Base-by-base conservation (phyloP, 2,888 invertebrate genomes). In the Nudaria mundana region DNA sequence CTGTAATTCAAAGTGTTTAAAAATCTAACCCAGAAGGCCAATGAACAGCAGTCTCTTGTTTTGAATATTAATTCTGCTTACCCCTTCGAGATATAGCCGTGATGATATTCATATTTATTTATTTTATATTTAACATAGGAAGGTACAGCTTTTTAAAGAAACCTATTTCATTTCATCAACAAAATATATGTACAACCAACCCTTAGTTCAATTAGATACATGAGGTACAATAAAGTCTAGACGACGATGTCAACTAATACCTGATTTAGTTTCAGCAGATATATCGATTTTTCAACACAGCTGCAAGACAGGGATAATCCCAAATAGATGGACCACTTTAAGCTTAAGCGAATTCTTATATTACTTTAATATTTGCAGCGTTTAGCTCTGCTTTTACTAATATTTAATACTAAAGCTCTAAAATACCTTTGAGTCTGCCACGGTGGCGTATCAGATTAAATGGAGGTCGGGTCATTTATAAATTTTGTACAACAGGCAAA, bases 271-370 rank as follows among this genome's bases (percentile, higher is more conserved):
- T 45, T 37, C 39, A 48, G 41, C 33, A 35, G 38, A 30, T 47
- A 40, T 42, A 63, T 54, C 48, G 48, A 63, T 57, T 48, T 54
- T 44, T 54, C 53, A 48, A 49, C 49, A 53, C 49, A 45, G 32
- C 40, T 51, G 42, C 48, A 49, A 41, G 51, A 45, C 41, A 39
- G 40, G 38, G 48, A 63, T 57, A 46, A 56, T 54, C 52, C 50
- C 31, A 18, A 31, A 51, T 44, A 47, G 51, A 54, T 46, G 47
- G 37, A 43, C 46, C 33, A 15, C 14, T 38, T 44, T 37, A 33
- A 51, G 48, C 52, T 49, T 37, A 30, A 42, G 44, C 40, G 56
- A 55, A 50, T 48, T 15, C 36, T 39, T 18, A 37, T 12, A 32
- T 33, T 16, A 38, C 23, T 43, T 53, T 42, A 48, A 42, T 35